Evolutionary conservation across 2,888 invertebrate genomes (phyloP), one percentile per base, ranked within the genome.

Genomic region (Idaea aversata): DNA sequence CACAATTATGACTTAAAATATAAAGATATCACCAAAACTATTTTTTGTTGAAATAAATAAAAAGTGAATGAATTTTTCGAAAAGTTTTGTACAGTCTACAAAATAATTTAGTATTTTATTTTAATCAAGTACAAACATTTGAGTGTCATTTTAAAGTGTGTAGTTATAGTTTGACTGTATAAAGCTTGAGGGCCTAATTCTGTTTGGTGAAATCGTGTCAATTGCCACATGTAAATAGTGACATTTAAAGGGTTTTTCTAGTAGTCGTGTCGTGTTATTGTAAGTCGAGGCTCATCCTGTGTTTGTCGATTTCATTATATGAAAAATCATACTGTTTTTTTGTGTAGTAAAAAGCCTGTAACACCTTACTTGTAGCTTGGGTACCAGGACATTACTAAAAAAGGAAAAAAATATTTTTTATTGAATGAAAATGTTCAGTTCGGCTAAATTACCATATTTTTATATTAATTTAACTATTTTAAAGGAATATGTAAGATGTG

Each of bases 161-260:
- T 47, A 47, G 47, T 47, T 13, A 13, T 47, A 59, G 5, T 66
- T 72, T 75, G 75, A 78, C 78, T 78, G 77, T 80, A 78, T 77
- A 67, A 62, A 63, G 57, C 78, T 78, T 73, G 57, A 76, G 78
- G 85, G 85, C 85, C 85, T 85, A 84, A 84, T 70, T 80, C 81
- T 69, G 78, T 81, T 83, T 84, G 71, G 82, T 79, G 81, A 84
- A 78, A 87, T 84, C 82, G 87, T 88, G 92, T 93, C 92, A 93
- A 92, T 93, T 91, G 2, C 86, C 90, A 82, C 78, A 80, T 92
- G 91, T 91, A 91, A 80, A 92, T 92, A 92, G 84, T 86, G 78
- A 67, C 72, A 72, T 65, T 68, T 75, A 77, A 79, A 78, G 74
- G 76, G 78, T 79, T 78, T 83, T 85, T 77, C 76, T 75, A 78